Base-by-base conservation (phyloP, 2,797 vertebrate species). In the Diplodus sargus region DNA sequence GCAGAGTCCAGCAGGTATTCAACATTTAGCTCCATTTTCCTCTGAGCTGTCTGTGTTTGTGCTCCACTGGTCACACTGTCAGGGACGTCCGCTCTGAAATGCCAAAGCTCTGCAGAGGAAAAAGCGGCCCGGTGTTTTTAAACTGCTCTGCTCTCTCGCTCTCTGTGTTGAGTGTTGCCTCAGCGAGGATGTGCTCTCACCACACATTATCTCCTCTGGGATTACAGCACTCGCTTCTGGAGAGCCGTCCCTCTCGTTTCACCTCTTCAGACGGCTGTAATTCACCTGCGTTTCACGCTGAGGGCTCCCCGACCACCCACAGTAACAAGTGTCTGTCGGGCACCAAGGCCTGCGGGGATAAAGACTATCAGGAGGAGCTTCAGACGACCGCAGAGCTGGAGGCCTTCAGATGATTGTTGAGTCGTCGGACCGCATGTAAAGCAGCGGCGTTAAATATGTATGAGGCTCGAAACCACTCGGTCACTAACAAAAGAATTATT, bases 181-280 rank as follows among this genome's bases (percentile, higher is more conserved):
- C 57, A 39, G 74, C 13, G 14, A 84, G 74, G 52, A 71, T 47
- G 28, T 7, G 77, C 76, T 82, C 75, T 81, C 81, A 61, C 64
- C 62, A 25, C 76, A 63, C 80, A 83, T 84, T 79, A 85, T 87
- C 86, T 87, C 86, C 81, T 79, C 65, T 2, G 88, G 85, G 91
- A 82, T 88, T 79, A 77, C 81, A 75, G 84, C 84, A 17, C 70
- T 79, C 45, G 0, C 52, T 28, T 1, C 20, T 65, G 75, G 30
- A 91, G 83, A 85, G 83, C 59, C 51, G 2, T 68, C 61, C 76
- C 78, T 88, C 85, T 88, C 49, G 60, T 86, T 83, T 74, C 48
- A 67, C 61, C 81, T 84, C 78, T 78, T 75, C 77, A 81, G 53
- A 80, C 67, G 6, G 22, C 78, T 86, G 81, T 74, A 86, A 85